phyloP scores from a whole-genome alignment of 2,113 vertebrate genomes.

The Ariopsis seemanni region DNA sequence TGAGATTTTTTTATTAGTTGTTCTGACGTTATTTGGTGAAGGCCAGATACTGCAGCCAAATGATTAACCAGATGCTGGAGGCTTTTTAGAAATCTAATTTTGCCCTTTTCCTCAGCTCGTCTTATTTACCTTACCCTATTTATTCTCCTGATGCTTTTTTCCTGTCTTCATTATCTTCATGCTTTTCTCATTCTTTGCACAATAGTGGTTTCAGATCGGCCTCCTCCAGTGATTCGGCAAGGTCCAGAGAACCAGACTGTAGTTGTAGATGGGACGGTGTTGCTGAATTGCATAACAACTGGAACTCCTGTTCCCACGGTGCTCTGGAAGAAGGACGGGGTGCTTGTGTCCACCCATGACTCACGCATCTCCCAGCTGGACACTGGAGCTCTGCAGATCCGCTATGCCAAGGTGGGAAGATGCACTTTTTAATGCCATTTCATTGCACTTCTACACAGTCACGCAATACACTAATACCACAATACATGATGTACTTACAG shows the following conservation, averaged over 20 bases:
- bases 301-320: conserved; percentile 87
- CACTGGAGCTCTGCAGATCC: conserved; percentile 86
- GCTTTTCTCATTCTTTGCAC: conserved; percentile 39
- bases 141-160: not conserved
- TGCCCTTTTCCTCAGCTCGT: not conserved
- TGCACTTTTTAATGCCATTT: not conserved
- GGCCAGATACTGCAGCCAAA: conserved; percentile 77
- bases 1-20: conserved; percentile 61
- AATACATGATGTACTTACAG: not conserved
- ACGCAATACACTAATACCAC: not conserved
- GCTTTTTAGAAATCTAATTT: conserved; percentile 14
- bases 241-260: conserved; percentile 96
- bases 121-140: not conserved
- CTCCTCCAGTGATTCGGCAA: conserved; percentile 93
- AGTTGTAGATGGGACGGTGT: conserved; percentile 88
- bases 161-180: not conserved
- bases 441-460: not conserved
- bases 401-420: conserved; percentile 87
- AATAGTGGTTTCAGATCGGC: conserved; percentile 92
- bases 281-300: conserved; percentile 84
- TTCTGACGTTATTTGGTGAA: conserved; percentile 71
- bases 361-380: conserved; percentile 93
- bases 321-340: conserved; percentile 92
- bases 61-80: conserved; percentile 83
- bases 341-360: conserved; percentile 89